A percentile compares a stretch with the other conserved stretches of the same genome.
Evolutionary conservation across 2,113 vertebrate species (phyloP).

Genomic region (Tychaedon coryphoeus): DNA sequence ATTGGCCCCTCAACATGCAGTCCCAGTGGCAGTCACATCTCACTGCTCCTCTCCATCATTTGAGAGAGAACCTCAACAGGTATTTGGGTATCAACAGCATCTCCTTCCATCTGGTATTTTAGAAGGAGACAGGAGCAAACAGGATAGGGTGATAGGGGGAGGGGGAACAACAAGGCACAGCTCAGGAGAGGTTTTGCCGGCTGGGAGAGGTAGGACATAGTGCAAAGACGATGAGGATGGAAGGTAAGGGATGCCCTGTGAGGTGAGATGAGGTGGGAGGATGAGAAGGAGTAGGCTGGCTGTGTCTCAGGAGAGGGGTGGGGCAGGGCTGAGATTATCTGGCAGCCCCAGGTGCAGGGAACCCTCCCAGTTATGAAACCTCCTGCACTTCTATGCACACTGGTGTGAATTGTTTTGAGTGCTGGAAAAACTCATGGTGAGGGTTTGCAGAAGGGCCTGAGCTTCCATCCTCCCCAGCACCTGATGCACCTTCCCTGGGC

Average conservation of each 20-base stretch:
- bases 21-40: neutral
- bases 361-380: constrained; percentile 10
- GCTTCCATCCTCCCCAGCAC: neutral
- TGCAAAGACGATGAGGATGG: fast-evolving
- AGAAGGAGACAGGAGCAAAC: neutral
- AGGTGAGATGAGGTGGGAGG: neutral
- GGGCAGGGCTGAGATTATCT: neutral
- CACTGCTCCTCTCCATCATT: neutral
- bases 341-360: neutral
- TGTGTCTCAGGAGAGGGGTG: neutral
- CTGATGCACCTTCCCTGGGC: neutral
- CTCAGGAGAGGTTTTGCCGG: neutral
- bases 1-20: neutral
- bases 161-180: neutral
- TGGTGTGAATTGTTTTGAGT: neutral
- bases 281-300: neutral
- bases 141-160: fast-evolving
- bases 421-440: neutral
- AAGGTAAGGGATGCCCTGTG: neutral
- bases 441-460: neutral
- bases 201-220: neutral
- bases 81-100: neutral
- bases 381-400: neutral
- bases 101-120: neutral
- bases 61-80: neutral